Evolutionary conservation across 2,888 invertebrate species (phyloP).

Genomic region (Dasypogon diadema): DNA sequence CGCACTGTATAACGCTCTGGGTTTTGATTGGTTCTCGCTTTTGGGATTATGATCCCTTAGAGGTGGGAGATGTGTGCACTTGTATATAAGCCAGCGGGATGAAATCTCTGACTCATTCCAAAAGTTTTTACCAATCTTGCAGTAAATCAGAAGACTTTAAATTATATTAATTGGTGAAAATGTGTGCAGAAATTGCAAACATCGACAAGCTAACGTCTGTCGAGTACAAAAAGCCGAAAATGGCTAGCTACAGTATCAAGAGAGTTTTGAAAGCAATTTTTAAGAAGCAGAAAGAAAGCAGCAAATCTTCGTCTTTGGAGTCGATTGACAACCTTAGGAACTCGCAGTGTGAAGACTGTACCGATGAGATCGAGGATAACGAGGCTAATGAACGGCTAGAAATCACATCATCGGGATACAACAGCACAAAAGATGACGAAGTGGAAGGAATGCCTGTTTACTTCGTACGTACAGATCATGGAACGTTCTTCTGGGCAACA

Average conservation of each 20-base stretch:
- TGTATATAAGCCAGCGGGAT: constrained; percentile 49
- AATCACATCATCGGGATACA: background rate
- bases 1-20: background rate
- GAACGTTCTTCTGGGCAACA: constrained; percentile 87
- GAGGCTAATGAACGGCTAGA: constrained; percentile 80
- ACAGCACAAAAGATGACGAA: constrained; percentile 62
- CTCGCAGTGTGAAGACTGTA: constrained; percentile 63
- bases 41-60: background rate
- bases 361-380: constrained; percentile 81
- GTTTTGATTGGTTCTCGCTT: background rate
- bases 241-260: constrained; percentile 76
- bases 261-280: constrained; percentile 78
- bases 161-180: constrained; percentile 37
- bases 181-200: constrained; percentile 60
- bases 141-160: background rate
- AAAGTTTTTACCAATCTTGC: background rate
- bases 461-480: constrained; percentile 82
- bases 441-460: constrained; percentile 74
- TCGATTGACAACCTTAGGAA: constrained; percentile 65
- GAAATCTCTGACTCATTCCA: constrained; percentile 46
- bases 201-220: background rate
- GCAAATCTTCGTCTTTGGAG: constrained; percentile 62
- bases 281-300: constrained; percentile 70
- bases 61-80: background rate
- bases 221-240: constrained; percentile 51